Conservation (phyloP, 35 echinoderm and acorn worm species). For the Eucidaris tribuloides region DNA sequence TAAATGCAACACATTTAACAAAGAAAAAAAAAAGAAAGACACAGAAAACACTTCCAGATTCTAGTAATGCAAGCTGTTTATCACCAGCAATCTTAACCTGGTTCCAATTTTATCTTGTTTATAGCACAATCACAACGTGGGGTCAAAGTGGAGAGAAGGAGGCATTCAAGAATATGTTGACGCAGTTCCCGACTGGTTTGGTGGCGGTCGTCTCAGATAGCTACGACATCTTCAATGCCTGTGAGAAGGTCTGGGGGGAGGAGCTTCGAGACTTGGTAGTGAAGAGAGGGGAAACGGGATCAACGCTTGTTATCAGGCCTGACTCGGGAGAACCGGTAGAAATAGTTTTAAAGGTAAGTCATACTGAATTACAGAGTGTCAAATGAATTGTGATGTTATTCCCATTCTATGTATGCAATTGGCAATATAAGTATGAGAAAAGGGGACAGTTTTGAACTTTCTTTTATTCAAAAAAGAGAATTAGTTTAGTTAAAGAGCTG, state of each 20-base stretch:
- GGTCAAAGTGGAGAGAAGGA: conserved; percentile 74
- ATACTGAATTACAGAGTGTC: too few species aligned
- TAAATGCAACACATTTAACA: too few species aligned
- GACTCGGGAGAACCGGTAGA: conserved; percentile 94
- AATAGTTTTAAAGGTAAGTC: conserved; percentile 82
- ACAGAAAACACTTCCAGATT: too few species aligned
- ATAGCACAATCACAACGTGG: conserved; percentile 95
- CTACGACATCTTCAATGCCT: conserved; percentile 89
- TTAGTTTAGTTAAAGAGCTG: too few species aligned
- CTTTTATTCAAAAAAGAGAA: too few species aligned
- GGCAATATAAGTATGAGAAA: too few species aligned
- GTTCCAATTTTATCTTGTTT: conserved; percentile 78
- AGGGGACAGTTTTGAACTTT: too few species aligned
- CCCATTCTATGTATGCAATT: too few species aligned
- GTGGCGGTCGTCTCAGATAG: conserved; percentile 96
- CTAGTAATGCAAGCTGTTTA: too few species aligned
- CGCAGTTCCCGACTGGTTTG: conserved; percentile 81
- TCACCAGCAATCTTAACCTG: too few species aligned
- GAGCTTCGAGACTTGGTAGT: conserved; percentile 82
- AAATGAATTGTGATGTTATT: too few species aligned
- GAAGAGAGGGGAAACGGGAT: conserved; percentile 60
- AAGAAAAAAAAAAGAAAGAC: too few species aligned
- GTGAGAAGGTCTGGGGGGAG: conserved; percentile 91
- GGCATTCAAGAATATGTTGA: conserved; percentile 90
- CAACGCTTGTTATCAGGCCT: conserved; percentile 72